Evolutionary conservation across 2,888 invertebrate genomes (phyloP), one percentile per base, ranked within the genome.

Genomic region (Acanthosepion pharaonis): DNA sequence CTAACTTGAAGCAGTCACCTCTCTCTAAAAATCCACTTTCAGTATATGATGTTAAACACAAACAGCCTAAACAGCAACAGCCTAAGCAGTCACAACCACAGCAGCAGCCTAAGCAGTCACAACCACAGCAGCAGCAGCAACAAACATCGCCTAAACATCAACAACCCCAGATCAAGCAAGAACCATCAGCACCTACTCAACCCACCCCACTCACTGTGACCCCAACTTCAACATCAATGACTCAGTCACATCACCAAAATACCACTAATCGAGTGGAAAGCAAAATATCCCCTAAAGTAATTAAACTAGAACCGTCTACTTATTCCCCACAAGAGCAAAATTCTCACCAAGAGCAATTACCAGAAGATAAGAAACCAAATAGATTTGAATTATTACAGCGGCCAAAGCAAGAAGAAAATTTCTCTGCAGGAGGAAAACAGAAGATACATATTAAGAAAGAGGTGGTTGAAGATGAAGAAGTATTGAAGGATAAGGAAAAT

Each of bases 11-110:
- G 78, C 78, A n/a, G 15, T 78, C 78, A 78, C n/a, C 78, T 15
- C n/a, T n/a, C n/a, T 78, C 78, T 78, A 78, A 78, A 78, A 78
- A n/a, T n/a, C 78, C 33, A n/a, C 78, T n/a, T 78, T n/a, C 78
- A 33, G 78, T 78, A 9, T 78, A n/a, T 78, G 78, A 78, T n/a
- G 78, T 78, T n/a, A 78, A 78, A n/a, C 78, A 78, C 78, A 78
- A 78, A 78, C 78, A n/a, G 15, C 78, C 78, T 78, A 78, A 78
- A 15, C 78, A 78, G n/a, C 78, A 92, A 11, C 91, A 49, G n/a
- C 92, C 18, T 33, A n/a, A n/a, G 33, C 78, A n/a, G 33, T 15
- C 15, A 20, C n/a, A 78, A 78, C 91, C 5, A 91, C 91, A n/a
- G 15, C 91, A n/a, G 0, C 91, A 18, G n/a, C 42, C 42, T 20